These are phyloP conservation scores for Pollenia labialis DNA, from an alignment of 2,888 invertebrate species.

Conservation along the genomic window DNA sequence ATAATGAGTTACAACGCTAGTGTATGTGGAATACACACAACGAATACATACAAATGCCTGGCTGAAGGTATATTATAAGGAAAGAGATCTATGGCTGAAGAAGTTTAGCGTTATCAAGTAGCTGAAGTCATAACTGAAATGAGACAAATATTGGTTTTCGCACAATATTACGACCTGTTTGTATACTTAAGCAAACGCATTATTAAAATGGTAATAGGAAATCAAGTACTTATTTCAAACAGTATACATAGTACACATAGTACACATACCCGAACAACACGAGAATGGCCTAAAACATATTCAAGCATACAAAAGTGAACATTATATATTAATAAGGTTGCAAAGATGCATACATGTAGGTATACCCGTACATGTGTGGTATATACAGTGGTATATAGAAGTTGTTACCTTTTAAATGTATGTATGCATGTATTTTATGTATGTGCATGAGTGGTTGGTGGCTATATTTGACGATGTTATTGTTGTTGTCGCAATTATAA, in stretches of 20 bases:
- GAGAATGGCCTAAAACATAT: background rate
- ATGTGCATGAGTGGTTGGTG: conserved; percentile 5
- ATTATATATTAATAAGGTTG: conserved; percentile 30
- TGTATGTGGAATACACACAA: background rate
- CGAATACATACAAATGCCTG: background rate
- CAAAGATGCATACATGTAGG: background rate
- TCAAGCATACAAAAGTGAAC: background rate
- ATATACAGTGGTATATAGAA: too few species aligned
- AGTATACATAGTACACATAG: background rate
- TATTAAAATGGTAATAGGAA: conserved; percentile 54
- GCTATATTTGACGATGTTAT: background rate
- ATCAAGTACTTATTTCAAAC: conserved; percentile 43
- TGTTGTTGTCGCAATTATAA: conserved; percentile 46
- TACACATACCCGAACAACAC: background rate
- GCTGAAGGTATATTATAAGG: background rate
- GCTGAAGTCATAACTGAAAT: conserved; percentile 29
- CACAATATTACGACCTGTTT: conserved; percentile 29
- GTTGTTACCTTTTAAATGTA: too few species aligned
- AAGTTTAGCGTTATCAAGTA: background rate
- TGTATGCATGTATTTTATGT: too few species aligned
- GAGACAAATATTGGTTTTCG: conserved; percentile 50
- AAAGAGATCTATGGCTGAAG: background rate
- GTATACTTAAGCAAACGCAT: conserved; percentile 41
- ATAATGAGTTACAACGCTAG: conserved; percentile 9
- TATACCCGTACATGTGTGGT: background rate